Evolutionary conservation across 2,797 vertebrate species (phyloP).

Genomic region (Trichosurus vulpecula): DNA sequence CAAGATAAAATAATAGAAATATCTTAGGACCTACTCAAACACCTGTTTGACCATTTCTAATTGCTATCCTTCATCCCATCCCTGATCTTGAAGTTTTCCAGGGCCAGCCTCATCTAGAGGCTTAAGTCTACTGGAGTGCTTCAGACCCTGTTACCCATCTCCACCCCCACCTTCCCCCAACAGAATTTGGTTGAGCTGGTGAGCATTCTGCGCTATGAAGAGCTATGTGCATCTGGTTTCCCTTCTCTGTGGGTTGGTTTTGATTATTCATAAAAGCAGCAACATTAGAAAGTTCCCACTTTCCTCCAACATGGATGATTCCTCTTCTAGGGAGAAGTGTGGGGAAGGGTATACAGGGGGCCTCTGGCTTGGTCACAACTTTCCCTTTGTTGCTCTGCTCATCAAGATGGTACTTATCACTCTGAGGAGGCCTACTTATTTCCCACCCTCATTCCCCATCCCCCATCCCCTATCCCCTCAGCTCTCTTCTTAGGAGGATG

Average conservation of each 20-base stretch:
- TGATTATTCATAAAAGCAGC: conserved; percentile 67
- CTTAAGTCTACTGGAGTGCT: neutral
- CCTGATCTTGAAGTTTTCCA: neutral
- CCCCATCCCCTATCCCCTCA: conserved; percentile 16
- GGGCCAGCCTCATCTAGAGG: neutral
- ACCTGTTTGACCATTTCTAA: neutral
- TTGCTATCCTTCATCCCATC: neutral
- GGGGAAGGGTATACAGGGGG: neutral
- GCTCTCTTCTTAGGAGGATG: conserved; percentile 22
- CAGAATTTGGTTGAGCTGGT: conserved; percentile 37
- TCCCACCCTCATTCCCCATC: neutral
- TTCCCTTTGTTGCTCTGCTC: neutral
- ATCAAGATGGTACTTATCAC: neutral
- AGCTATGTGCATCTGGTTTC: conserved; percentile 44
- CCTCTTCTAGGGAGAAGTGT: conserved; percentile 32
- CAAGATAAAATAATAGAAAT: neutral
- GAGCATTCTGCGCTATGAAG: neutral
- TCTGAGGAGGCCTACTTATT: conserved; percentile 33
- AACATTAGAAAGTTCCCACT: conserved; percentile 44
- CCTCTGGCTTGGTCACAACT: neutral
- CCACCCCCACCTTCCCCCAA: neutral
- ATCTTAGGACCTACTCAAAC: conserved; percentile 1
- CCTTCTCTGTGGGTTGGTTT: conserved; percentile 50
- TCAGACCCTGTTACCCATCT: neutral
- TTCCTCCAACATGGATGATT: conserved; percentile 52